Evolutionary conservation across 2,888 invertebrate genomes (phyloP), one percentile per base, ranked within the genome.

Genomic region (Capitulum mitella): DNA sequence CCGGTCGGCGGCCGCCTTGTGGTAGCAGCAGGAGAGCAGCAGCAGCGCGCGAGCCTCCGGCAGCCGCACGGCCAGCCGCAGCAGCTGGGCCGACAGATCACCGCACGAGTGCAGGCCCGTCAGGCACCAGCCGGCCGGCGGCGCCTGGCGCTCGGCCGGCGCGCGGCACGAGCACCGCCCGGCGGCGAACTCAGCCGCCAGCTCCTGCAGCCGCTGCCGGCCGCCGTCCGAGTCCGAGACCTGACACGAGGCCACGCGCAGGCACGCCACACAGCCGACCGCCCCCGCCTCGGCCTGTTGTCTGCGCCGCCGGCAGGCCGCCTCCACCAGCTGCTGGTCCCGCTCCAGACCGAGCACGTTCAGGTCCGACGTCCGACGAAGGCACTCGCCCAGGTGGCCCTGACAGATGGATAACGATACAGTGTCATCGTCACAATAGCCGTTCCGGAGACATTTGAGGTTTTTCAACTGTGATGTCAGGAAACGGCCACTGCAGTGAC

Each of bases 21-120:
- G 81, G 78, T 81, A 81, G 77, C 81, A 81, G 48, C 81, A 81
- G 19, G 81, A 81, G 26, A 81, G 79, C 37, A 81, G 43, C 29
- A 80, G 70, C 76, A 81, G 61, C 1, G 81, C 78, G 32, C 79
- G 79, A 19, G 77, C 78, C 51, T 78, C 75, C 29, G 77, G 54
- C 75, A 77, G 80, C 14, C 54, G 74, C 48, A 78, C 77, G 40
- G 78, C 78, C 29, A 81, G 61, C 76, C 79, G 78, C 40, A 81
- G 79, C 79, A 80, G 79, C n/a, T 79, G 77, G 5, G 81, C 79
- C 10, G 81, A 79, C 8, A 81, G 78, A 61, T 81, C 81, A 29
- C 80, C 81, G 78, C 81, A 81, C 12, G 80, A 58, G 77, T 81
- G 81, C 48, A 81, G 79, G 6, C 81, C 81, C 8, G 80, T 46